These are phyloP conservation scores for Artibeus lituratus DNA, from an alignment of 2,797 vertebrate genomes.

Conservation along the genomic window DNA sequence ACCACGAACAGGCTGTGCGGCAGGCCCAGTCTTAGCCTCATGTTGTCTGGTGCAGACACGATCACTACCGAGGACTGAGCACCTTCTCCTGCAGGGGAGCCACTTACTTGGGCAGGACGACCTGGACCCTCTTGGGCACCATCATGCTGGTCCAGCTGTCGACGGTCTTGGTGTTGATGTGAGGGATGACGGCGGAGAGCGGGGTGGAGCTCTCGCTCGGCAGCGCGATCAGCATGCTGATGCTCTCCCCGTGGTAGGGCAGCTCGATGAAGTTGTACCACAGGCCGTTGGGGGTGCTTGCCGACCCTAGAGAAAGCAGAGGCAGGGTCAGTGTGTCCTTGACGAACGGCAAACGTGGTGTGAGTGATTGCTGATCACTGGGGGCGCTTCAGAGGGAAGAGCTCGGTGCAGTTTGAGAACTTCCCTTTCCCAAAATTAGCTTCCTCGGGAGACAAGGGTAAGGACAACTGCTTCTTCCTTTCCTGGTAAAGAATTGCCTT, in stretches of 20 bases:
- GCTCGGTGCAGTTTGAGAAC: not conserved
- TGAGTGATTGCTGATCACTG: not conserved
- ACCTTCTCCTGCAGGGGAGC: not conserved
- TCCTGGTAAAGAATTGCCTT: not conserved
- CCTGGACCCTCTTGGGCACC: slow-evolving; percentile 89
- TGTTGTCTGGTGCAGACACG: fast-evolving
- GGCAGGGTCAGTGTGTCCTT: not conserved
- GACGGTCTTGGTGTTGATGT: slow-evolving; percentile 92
- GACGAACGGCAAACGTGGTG: not conserved
- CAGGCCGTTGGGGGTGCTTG: slow-evolving; percentile 88
- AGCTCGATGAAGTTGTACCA: slow-evolving; percentile 94
- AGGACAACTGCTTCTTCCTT: not conserved
- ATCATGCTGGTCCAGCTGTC: slow-evolving; percentile 91
- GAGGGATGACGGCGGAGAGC: slow-evolving; percentile 88
- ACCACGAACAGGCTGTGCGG: not conserved
- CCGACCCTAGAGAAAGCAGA: slow-evolving; percentile 83
- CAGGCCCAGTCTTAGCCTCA: fast-evolving
- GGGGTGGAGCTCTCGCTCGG: slow-evolving; percentile 87
- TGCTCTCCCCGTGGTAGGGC: slow-evolving; percentile 91
- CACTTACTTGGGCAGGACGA: slow-evolving; percentile 94
- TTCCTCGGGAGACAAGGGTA: not conserved
- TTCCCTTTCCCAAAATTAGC: not conserved
- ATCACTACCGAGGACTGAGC: not conserved
- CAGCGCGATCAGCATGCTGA: slow-evolving; percentile 94
- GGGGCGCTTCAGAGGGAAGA: not conserved